A percentile compares a stretch with the other conserved stretches of the same genome.
Conservation (phyloP, 2,113 vertebrate species). For the Aegypius monachus region DNA sequence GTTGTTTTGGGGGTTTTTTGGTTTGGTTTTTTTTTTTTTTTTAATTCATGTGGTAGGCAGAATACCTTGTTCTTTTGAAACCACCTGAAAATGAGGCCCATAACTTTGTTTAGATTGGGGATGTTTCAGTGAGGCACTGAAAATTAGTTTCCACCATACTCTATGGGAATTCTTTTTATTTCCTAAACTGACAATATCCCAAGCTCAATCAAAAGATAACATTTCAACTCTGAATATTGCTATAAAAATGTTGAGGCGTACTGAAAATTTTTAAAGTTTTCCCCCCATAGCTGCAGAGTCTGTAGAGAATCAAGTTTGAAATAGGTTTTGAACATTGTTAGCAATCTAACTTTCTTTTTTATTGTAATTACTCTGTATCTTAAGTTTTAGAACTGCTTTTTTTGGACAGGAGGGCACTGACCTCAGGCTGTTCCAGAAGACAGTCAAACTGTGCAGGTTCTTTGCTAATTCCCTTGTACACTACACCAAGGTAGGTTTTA, state of each 20-base stretch:
- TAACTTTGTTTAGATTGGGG: background rate
- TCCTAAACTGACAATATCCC: background rate
- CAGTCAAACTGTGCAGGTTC: slow-evolving; percentile 90
- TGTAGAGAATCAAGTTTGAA: background rate
- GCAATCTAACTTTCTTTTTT: background rate
- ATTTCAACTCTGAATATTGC: background rate
- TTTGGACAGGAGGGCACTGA: slow-evolving; percentile 78
- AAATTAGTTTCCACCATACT: background rate
- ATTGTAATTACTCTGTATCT: background rate
- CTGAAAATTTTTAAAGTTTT: background rate
- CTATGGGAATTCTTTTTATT: background rate
- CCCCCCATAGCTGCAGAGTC: background rate
- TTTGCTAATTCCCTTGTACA: slow-evolving; percentile 93
- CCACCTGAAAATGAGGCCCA: background rate
- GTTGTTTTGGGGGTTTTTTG: no score
- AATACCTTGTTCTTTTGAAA: background rate
- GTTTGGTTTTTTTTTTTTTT: background rate
- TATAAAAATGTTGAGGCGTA: background rate
- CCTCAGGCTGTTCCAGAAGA: slow-evolving; percentile 89
- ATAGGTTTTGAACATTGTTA: background rate
- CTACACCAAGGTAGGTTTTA: slow-evolving; percentile 87
- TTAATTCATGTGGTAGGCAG: background rate
- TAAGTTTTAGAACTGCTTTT: background rate
- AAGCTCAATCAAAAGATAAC: background rate
- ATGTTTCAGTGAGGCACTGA: background rate